These are phyloP conservation scores for Saccostrea echinata DNA, from an alignment of 1,140 invertebrate species.

Conservation along the genomic window DNA sequence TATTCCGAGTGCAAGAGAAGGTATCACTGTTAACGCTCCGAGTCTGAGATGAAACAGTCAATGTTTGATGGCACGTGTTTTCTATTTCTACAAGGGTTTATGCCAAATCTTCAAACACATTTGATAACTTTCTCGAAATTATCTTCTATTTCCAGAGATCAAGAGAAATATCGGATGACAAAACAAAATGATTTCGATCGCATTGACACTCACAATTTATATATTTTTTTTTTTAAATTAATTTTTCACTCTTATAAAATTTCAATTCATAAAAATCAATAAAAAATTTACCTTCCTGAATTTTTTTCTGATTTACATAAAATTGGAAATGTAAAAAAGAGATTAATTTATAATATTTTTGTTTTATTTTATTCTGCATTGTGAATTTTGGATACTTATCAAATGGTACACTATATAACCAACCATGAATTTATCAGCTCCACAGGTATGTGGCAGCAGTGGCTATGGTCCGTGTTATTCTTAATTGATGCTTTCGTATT, in stretches of 20 bases:
- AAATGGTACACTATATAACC: too few relatives aligned
- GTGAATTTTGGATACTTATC: too few relatives aligned
- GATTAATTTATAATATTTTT: too few relatives aligned
- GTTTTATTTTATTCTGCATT: too few relatives aligned
- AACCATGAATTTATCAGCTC: too few relatives aligned
- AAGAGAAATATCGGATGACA: background rate
- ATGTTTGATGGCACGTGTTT: conserved; percentile 2
- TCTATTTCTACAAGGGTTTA: background rate
- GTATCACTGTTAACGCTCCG: background rate
- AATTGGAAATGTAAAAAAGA: too few relatives aligned
- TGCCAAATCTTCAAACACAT: conserved; percentile 14
- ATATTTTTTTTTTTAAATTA: too few relatives aligned
- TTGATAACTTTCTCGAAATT: background rate
- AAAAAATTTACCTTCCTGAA: too few relatives aligned
- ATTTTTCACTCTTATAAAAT: too few relatives aligned
- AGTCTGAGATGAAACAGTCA: background rate
- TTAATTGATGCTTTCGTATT: background rate
- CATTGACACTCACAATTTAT: too few relatives aligned
- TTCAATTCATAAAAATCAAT: too few relatives aligned
- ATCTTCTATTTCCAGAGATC: background rate
- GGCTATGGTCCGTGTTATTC: conserved; percentile 24
- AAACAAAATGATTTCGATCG: background rate
- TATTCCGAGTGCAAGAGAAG: background rate
- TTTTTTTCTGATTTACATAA: too few relatives aligned
- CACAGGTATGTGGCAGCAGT: background rate